Evolutionary conservation across 1,140 invertebrate species (phyloP).

Genomic region (Bombus vancouverensis): DNA sequence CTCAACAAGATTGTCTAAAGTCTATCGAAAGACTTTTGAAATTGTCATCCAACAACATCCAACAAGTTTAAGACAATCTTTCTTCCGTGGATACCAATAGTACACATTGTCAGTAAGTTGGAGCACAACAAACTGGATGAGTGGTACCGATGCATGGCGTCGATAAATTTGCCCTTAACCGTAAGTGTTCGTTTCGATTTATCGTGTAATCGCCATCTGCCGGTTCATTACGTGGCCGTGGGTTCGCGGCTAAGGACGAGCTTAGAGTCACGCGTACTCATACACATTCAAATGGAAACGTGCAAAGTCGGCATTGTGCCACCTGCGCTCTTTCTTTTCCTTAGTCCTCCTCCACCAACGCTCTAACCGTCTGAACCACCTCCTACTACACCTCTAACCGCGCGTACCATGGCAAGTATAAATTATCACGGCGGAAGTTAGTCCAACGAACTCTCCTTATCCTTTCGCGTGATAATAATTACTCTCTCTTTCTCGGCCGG

Average conservation of each 20-base stretch:
- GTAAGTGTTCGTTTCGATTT: background rate
- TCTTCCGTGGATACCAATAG: background rate
- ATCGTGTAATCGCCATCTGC: background rate
- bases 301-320: conserved; percentile 48
- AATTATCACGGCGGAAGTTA: conserved; percentile 71
- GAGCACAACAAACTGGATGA: background rate
- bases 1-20: no score
- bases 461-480: conserved; percentile 71
- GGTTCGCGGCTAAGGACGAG: conserved; percentile 9
- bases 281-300: conserved; percentile 55
- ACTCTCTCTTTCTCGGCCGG: conserved; percentile 64
- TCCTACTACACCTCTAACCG: conserved; percentile 9
- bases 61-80: background rate
- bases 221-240: background rate
- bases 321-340: conserved; percentile 31
- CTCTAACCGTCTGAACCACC: background rate
- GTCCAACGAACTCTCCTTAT: conserved; percentile 65
- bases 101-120: no score
- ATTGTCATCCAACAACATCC: background rate
- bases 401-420: conserved; percentile 62
- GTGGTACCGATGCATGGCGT: background rate
- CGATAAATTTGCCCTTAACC: background rate
- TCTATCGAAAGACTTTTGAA: background rate
- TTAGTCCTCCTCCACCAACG: background rate
- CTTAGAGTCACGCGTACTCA: conserved; percentile 1